These are phyloP conservation scores for Mimachlamys varia DNA, from an alignment of 2,888 invertebrate species.

Conservation along the genomic window DNA sequence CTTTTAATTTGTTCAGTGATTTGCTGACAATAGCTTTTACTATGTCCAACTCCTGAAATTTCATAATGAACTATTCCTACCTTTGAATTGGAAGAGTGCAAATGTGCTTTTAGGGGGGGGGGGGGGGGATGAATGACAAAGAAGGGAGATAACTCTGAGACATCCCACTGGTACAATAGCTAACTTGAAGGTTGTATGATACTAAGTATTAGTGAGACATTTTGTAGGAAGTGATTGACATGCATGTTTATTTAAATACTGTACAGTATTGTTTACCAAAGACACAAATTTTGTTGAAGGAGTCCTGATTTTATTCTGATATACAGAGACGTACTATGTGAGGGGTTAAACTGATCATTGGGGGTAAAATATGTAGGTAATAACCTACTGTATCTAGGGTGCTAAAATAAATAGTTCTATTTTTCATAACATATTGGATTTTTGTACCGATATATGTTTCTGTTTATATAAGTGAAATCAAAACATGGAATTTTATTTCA, in stretches of 20 bases:
- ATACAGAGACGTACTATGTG: no score
- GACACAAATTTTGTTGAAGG: not conserved
- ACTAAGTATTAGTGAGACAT: not conserved
- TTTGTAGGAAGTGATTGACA: not conserved
- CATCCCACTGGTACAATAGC: not conserved
- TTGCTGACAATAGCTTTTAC: no score
- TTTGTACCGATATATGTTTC: not conserved
- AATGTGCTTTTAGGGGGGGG: no score
- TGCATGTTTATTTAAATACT: not conserved
- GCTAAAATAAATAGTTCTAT: slow-evolving; percentile 32
- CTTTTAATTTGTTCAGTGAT: not conserved
- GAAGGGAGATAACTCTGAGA: no score
- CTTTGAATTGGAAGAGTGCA: no score
- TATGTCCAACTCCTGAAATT: no score
- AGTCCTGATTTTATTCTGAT: no score
- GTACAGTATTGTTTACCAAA: slow-evolving; percentile 3
- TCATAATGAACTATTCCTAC: no score
- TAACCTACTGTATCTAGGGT: not conserved
- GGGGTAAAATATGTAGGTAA: not conserved
- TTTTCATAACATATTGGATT: slow-evolving; percentile 17
- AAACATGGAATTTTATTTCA: not conserved
- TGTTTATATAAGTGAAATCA: not conserved
- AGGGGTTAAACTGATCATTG: no score
- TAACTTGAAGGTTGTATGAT: not conserved
- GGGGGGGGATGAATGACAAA: no score